A percentile compares a stretch with the other conserved stretches of the same genome.
phyloP scores from a whole-genome alignment of 2,888 invertebrate species.

The Melanotus villosus region DNA sequence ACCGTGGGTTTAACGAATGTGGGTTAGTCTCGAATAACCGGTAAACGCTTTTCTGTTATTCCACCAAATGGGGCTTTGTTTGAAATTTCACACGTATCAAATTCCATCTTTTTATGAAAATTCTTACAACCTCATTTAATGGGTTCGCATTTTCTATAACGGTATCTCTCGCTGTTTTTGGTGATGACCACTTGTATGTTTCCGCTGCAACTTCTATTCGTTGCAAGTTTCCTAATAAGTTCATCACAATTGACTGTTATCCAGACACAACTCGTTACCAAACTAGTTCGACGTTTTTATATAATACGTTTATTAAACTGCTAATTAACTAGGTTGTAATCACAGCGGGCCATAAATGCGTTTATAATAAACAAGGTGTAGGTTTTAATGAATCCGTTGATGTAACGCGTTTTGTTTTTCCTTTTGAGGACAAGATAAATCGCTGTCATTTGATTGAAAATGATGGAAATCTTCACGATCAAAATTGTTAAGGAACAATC shows the following conservation, averaged over 20 bases:
- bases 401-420: too few relatives aligned
- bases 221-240: conserved; percentile 29
- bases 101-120: conserved; percentile 26
- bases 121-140: conserved; percentile 3
- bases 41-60: background rate
- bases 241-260: conserved; percentile 19
- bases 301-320: too few relatives aligned
- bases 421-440: too few relatives aligned
- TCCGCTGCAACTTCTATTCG: conserved; percentile 20
- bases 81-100: background rate
- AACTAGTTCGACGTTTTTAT: too few relatives aligned
- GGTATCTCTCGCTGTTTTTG: conserved; percentile 24
- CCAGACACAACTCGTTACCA: background rate
- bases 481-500: too few relatives aligned
- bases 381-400: too few relatives aligned
- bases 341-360: too few relatives aligned
- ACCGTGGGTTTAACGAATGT: background rate
- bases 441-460: too few relatives aligned
- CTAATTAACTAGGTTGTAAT: too few relatives aligned
- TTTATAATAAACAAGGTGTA: too few relatives aligned
- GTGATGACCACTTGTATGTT: conserved; percentile 16
- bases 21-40: background rate
- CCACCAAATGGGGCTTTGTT: background rate
- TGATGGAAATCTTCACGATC: too few relatives aligned
- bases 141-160: conserved; percentile 20